phyloP scores from a whole-genome alignment of 2,888 invertebrate genomes.

The Heliconius sara region DNA sequence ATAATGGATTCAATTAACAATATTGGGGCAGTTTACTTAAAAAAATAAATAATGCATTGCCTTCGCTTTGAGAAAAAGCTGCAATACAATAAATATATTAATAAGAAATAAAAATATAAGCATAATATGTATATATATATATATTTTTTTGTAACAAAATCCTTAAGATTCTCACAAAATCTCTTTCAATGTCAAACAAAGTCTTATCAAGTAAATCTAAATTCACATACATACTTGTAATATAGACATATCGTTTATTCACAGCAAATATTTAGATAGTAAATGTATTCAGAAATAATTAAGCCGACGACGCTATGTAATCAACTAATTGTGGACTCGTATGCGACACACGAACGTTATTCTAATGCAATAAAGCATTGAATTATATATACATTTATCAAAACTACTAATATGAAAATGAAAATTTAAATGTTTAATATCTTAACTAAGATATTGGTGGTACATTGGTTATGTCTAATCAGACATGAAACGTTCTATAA shows the following conservation, averaged over 20 bases:
- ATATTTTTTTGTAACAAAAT: not conserved
- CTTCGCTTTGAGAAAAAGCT: not conserved
- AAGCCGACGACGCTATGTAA: constrained; percentile 23
- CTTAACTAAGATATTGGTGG: too few relatives aligned
- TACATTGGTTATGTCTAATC: too few relatives aligned
- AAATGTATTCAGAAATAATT: constrained; percentile 26
- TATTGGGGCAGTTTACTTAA: not conserved
- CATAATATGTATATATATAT: too few relatives aligned
- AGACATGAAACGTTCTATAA: too few relatives aligned
- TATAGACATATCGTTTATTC: constrained; percentile 2
- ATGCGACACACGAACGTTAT: not conserved
- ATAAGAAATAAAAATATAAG: too few relatives aligned
- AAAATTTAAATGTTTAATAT: not conserved
- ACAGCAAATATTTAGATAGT: constrained; percentile 14
- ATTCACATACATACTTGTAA: not conserved
- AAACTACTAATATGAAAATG: not conserved
- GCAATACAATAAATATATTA: too few relatives aligned
- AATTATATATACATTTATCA: not conserved
- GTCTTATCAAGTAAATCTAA: not conserved
- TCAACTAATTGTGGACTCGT: constrained; percentile 21
- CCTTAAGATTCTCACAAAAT: not conserved
- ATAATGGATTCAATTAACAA: not conserved
- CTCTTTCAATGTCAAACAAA: not conserved
- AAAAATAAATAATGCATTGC: not conserved
- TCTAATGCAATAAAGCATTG: not conserved